Percentiles rank a stretch among this genome's conserved stretches.
Conservation (phyloP, 2,797 vertebrate genomes). For the Cetoscarus ocellatus region DNA sequence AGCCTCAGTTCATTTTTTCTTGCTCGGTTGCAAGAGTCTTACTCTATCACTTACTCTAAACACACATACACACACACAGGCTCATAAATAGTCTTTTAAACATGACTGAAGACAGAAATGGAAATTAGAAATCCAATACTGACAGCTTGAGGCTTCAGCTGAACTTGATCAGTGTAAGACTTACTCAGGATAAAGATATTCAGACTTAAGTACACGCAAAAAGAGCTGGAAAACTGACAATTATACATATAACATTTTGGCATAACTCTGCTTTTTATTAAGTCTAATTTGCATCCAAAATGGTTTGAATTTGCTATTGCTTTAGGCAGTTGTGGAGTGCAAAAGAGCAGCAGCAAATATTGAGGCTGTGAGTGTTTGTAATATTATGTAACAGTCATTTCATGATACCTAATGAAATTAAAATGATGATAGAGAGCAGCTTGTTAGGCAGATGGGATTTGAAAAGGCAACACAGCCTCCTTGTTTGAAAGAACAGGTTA, state of each 20-base stretch:
- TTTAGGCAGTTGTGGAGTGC: constrained; percentile 20
- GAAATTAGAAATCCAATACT: constrained; percentile 3
- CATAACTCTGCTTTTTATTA: background rate
- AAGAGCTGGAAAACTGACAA: constrained; percentile 5
- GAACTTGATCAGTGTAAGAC: background rate
- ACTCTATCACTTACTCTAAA: constrained; percentile 13
- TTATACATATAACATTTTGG: constrained; percentile 2
- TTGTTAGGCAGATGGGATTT: constrained; percentile 11
- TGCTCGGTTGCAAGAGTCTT: constrained; percentile 17
- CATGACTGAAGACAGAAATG: background rate
- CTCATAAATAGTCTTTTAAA: constrained; percentile 17
- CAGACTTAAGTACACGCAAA: constrained; percentile 4
- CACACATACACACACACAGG: constrained; percentile 1
- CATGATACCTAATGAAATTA: constrained; percentile 19
- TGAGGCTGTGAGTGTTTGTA: constrained; percentile 7
- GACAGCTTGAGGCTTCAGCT: constrained; percentile 7
- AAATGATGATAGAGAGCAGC: constrained; percentile 22
- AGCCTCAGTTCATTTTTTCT: constrained; percentile 60
- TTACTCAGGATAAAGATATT: constrained; percentile 4
- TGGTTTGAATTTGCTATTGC: constrained; percentile 21
- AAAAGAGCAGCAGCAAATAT: constrained; percentile 11
- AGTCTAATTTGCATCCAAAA: constrained; percentile 15
- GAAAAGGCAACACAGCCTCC: constrained; percentile 31
- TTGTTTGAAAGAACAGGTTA: constrained; percentile 37
- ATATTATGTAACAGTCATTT: constrained; percentile 32